Conservation (phyloP, 2,113 vertebrate species). For the human (Homo sapiens) region DNA sequence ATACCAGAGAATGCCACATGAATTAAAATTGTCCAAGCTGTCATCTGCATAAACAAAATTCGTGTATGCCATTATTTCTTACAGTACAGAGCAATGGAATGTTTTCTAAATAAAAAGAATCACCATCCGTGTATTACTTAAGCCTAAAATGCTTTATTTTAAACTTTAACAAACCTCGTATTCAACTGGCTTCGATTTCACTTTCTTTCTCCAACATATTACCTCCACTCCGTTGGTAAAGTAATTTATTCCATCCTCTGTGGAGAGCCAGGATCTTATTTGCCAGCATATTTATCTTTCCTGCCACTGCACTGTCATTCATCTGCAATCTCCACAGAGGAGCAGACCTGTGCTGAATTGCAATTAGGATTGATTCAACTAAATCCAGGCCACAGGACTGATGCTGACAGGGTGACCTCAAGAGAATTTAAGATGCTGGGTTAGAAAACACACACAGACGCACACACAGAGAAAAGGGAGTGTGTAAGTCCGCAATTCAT, state of each 20-base stretch:
- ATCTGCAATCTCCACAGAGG: conserved; percentile 87
- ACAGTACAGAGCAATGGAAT: conserved; percentile 70
- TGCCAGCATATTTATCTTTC: conserved; percentile 90
- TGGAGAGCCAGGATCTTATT: conserved; percentile 88
- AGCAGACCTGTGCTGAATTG: conserved; percentile 88
- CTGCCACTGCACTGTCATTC: conserved; percentile 89
- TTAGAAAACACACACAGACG: conserved; percentile 61
- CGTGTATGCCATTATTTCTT: conserved; percentile 72
- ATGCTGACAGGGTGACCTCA: conserved; percentile 85
- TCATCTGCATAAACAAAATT: conserved; percentile 82
- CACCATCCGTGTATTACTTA: conserved; percentile 78
- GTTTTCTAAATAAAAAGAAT: conserved; percentile 66
- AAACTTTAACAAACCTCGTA: conserved; percentile 82
- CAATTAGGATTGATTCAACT: conserved; percentile 91
- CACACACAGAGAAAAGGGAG: background rate
- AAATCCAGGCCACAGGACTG: conserved; percentile 86
- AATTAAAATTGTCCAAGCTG: conserved; percentile 84
- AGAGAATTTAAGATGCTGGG: conserved; percentile 84
- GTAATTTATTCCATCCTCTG: conserved; percentile 91
- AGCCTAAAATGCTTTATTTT: conserved; percentile 78
- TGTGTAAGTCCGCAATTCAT: conserved; percentile 74
- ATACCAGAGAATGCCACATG: conserved; percentile 78
- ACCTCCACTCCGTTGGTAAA: conserved; percentile 85
- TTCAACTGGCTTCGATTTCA: conserved; percentile 86
- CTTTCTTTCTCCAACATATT: conserved; percentile 85